A percentile compares a stretch with the other conserved stretches of the same genome.
phyloP scores from a whole-genome alignment of 2,797 vertebrate species.

The Cyprinodon diabolis region DNA sequence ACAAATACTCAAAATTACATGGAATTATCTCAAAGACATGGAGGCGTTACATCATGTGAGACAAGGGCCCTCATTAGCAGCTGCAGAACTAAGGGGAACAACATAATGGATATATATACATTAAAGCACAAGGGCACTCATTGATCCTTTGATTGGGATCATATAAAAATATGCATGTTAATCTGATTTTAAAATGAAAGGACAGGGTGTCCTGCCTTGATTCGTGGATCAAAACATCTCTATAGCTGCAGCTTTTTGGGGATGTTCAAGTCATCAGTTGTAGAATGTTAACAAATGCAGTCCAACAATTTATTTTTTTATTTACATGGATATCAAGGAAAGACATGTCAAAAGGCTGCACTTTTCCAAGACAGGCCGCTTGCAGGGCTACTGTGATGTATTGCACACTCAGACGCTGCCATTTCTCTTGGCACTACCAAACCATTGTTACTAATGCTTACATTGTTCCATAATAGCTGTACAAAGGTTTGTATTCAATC shows the following conservation, averaged over 20 bases:
- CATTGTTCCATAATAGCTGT: neutral
- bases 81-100: constrained; percentile 3
- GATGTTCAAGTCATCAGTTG: constrained; percentile 2
- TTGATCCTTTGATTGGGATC: constrained; percentile 4
- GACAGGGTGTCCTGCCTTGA: neutral
- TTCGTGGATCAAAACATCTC: neutral
- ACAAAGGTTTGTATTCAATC: too few relatives aligned
- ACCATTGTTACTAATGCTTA: neutral
- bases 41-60: constrained; percentile 24
- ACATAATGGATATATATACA: constrained; percentile 1
- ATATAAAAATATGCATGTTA: neutral
- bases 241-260: neutral
- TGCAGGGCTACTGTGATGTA: neutral
- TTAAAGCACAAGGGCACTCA: neutral
- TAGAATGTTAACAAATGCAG: neutral
- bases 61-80: constrained; percentile 14
- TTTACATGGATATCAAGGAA: neutral
- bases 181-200: neutral
- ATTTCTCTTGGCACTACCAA: neutral
- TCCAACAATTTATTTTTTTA: neutral
- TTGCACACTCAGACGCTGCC: neutral
- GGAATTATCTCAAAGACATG: constrained; percentile 24
- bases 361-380: neutral
- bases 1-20: constrained; percentile 30
- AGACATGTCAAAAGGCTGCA: neutral